phyloP scores from a whole-genome alignment of 2,888 invertebrate species.

The Hofmannophila pseudospretella region DNA sequence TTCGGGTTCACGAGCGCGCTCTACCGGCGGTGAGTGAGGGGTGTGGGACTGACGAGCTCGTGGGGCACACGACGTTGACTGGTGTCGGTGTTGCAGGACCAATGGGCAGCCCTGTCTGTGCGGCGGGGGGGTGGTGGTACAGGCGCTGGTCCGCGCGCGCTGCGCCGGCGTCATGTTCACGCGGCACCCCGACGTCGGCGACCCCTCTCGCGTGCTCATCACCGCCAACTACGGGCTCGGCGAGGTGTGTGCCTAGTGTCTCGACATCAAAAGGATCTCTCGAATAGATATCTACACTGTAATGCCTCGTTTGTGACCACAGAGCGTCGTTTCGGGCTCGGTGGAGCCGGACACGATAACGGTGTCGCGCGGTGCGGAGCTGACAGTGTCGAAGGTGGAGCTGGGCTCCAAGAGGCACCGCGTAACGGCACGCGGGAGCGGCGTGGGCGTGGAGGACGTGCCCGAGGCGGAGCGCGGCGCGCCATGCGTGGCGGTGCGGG shows the following conservation, averaged over 20 bases:
- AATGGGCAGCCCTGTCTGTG: conserved; percentile 83
- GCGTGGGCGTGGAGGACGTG: conserved; percentile 54
- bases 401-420: conserved; percentile 76
- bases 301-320: too few species aligned
- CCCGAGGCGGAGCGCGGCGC: conserved; percentile 48
- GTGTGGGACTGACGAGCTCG: too few species aligned
- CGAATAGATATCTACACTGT: too few species aligned
- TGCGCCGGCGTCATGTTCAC: conserved; percentile 90
- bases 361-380: conserved; percentile 67
- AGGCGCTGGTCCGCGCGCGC: conserved; percentile 84
- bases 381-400: conserved; percentile 62
- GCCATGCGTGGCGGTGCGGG: conserved; percentile 75
- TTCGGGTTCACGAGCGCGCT: conserved; percentile 86
- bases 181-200: conserved; percentile 84
- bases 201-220: conserved; percentile 82
- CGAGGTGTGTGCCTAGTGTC: conserved; percentile 80
- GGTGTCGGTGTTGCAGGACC: conserved; percentile 73
- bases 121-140: conserved; percentile 88
- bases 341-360: conserved; percentile 87
- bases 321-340: conserved; percentile 88
- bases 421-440: conserved; percentile 54
- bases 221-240: conserved; percentile 91
- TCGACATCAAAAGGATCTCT: too few species aligned
- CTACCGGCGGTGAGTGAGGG: conserved; percentile 81
- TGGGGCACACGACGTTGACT: neutral